Conservation (phyloP, 30 jellyfish, hydroid and myxozoan species). For the Haliclystus octoradiatus region DNA sequence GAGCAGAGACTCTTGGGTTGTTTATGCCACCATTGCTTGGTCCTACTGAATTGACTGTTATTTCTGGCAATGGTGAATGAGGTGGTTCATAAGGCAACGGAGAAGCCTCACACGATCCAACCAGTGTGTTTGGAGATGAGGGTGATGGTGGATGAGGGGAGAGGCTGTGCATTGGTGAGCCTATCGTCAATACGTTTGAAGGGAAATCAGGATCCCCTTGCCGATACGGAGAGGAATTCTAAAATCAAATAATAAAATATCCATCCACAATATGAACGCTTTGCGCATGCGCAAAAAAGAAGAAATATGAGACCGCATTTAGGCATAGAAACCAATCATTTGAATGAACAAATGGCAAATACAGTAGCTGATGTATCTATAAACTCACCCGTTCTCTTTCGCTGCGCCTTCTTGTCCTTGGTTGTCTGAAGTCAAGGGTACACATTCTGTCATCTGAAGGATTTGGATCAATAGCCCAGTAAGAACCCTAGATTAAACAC, state of each 20-base stretch:
- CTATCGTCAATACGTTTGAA: slow-evolving; percentile 23
- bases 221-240: slow-evolving; percentile 92
- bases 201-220: slow-evolving; percentile 45
- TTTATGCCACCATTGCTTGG: slow-evolving; percentile 6
- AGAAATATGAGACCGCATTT: too few relatives aligned
- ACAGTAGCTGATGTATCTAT: too few relatives aligned
- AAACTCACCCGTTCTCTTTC: slow-evolving; percentile 77
- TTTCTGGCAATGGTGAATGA: slow-evolving; percentile 73
- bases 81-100: slow-evolving; percentile 51
- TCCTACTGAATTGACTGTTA: slow-evolving; percentile 29
- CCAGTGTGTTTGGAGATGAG: slow-evolving; percentile 31
- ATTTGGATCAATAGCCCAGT: slow-evolving; percentile 92
- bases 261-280: too few relatives aligned
- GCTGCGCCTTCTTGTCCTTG: slow-evolving; percentile 52
- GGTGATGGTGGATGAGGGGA: slow-evolving; percentile 38
- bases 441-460: slow-evolving; percentile 52
- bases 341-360: too few relatives aligned
- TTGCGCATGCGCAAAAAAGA: too few relatives aligned
- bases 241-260: too few relatives aligned
- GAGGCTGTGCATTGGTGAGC: slow-evolving; percentile 27
- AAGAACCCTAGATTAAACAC: slow-evolving; percentile 74
- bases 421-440: slow-evolving; percentile 31
- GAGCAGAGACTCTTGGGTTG: slow-evolving; percentile 14
- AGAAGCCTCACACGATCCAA: slow-evolving; percentile 46
- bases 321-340: too few relatives aligned